These are phyloP conservation scores for Drosophila hydei DNA, from an alignment of 1,140 invertebrate genomes.

Conservation along the genomic window DNA sequence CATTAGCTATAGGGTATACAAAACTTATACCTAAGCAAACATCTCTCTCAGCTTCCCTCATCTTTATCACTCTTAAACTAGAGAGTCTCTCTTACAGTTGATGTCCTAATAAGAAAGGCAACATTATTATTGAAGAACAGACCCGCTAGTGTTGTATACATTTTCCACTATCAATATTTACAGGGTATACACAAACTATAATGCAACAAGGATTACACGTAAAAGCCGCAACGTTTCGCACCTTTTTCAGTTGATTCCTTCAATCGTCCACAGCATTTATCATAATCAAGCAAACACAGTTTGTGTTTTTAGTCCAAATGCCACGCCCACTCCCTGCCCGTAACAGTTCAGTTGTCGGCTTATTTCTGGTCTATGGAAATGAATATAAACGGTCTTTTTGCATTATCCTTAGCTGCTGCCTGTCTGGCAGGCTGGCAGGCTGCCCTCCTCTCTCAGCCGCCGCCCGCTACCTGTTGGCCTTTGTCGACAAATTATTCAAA, in stretches of 20 bases:
- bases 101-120: too few species aligned
- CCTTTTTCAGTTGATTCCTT: neutral
- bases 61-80: too few species aligned
- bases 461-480: constrained; percentile 25
- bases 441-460: neutral
- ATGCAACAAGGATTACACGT: neutral
- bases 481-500: constrained; percentile 62
- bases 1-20: too few species aligned
- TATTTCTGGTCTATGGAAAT: constrained; percentile 25
- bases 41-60: too few species aligned
- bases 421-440: too few species aligned
- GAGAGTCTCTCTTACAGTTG: too few species aligned
- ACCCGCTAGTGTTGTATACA: too few species aligned
- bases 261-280: constrained; percentile 10
- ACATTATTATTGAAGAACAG: too few species aligned
- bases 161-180: too few species aligned
- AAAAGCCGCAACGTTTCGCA: neutral
- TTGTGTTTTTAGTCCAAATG: neutral
- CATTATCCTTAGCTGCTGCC: constrained; percentile 7
- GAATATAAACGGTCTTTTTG: constrained; percentile 24
- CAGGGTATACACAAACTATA: neutral
- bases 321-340: too few species aligned
- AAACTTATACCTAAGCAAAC: too few species aligned
- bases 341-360: constrained; percentile 8
- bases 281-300: constrained; percentile 1